Evolutionary conservation across 2,888 invertebrate species (phyloP).

Genomic region (Griposia aprilina): DNA sequence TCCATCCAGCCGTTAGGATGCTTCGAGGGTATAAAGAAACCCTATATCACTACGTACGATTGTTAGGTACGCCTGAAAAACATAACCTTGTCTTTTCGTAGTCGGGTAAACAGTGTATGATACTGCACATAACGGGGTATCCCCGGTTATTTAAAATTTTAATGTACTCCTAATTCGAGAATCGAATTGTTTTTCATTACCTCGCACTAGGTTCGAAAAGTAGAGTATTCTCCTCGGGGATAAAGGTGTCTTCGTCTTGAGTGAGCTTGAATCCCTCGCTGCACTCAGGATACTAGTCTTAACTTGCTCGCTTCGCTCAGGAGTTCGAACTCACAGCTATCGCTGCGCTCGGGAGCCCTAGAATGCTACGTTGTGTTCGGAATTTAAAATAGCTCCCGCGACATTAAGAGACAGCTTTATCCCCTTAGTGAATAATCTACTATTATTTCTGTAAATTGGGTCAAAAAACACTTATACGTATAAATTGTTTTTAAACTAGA

Average conservation of each 20-base stretch:
- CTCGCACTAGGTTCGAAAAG: too few relatives aligned
- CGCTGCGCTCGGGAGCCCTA: neutral
- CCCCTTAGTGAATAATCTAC: neutral
- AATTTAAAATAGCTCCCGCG: neutral
- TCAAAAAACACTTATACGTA: neutral
- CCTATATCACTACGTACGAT: too few relatives aligned
- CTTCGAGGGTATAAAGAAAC: too few relatives aligned
- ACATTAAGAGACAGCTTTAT: too few relatives aligned
- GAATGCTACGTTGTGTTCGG: neutral
- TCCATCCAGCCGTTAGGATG: too few relatives aligned
- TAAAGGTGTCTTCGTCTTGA: neutral
- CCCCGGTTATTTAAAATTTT: too few relatives aligned
- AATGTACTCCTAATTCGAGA: too few relatives aligned
- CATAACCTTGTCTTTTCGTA: too few relatives aligned
- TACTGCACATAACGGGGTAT: too few relatives aligned
- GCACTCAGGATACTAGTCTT: neutral
- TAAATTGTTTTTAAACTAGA: neutral
- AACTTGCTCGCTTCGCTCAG: neutral
- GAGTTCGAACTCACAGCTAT: neutral
- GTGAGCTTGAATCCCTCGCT: neutral
- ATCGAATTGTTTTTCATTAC: too few relatives aligned
- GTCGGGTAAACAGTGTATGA: too few relatives aligned
- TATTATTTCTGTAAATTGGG: neutral
- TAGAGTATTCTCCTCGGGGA: neutral
- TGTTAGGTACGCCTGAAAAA: too few relatives aligned